Base-by-base conservation (phyloP, 1,140 invertebrate genomes). In the Bombus terrestris region DNA sequence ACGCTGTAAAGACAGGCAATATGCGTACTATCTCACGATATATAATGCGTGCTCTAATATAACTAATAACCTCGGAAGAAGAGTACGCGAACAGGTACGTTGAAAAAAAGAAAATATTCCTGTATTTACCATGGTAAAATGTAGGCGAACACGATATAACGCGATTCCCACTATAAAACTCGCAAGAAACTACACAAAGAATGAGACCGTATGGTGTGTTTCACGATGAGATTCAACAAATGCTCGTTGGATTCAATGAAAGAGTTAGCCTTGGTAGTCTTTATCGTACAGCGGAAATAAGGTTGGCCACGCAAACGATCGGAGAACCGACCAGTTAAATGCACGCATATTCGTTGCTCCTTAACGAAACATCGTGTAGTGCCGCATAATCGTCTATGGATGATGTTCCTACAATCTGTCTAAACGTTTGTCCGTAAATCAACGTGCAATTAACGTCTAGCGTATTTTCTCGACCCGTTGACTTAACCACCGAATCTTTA, bases 241-340 rank as follows among this genome's bases (percentile, higher is more conserved):
- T 74, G 74, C 76, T 85, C 69, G 76, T 84, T 28, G 77, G 59
- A 89, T 73, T 81, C 57, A 85, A 89, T 71, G 66, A 82, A 83
- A 82, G 73, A 81, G 69, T 71, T 35, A 71, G 68, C 66, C 83
- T 82, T 76, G 86, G 81, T 83, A 72, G 73, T 82, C 66, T 88
- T 87, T 77, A 78, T 89, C 81, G 88, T 86, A 59, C 79, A 81
- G 73, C 89, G 85, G 87, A 90, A 89, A 89, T 75, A 88, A 88
- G 87, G 76, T 89, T 86, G 80, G 87, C 87, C 74, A 89, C 76
- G 81, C 78, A 86, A 89, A 86, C 47, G 66, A 72, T 83, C 81
- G 59, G 57, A 53, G 66, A 25, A 9, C 47, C 47, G 78, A 35
- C 32, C 43, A 28, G 53, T 39, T 66, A 64, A 85, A 68, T 75